Base-by-base conservation (phyloP, 2,797 vertebrate genomes). In the Podarcis lilfordi region DNA sequence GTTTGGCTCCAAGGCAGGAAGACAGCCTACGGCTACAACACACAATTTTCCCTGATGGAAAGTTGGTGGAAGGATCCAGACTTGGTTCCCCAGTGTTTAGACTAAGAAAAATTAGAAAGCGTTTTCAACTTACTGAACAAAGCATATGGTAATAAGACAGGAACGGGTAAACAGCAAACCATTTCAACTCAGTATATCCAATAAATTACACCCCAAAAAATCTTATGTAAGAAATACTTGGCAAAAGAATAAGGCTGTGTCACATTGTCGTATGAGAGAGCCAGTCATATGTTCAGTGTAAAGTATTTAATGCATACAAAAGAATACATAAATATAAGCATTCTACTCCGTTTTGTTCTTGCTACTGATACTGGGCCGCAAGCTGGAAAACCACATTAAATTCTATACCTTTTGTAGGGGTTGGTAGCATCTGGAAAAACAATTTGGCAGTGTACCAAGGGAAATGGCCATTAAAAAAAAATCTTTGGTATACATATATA, bases 1-100 rank as follows among this genome's bases (percentile, higher is more conserved):
- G 40, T 66, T 86, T 77, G 75, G 76, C 80, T 71, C 50, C 83
- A 84, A 90, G 77, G 81, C 27, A 37, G 68, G 35, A 80, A 91
- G 74, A 83, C 1, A 40, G 55, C 29, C 32, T 61, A 89, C 2
- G n/a, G 59, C 7, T 59, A 32, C 40, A 83, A 15, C 21, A 90
- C 40, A 45, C 40, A 80, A 29, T 74, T 10, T 88, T 87, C 76
- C 23, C 59, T 80, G 29, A 84, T 15, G 74, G 13, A 72, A 80
- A 87, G 74, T 8, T 59, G 35, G 1, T 32, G 35, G 76, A 50
- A 86, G 27, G 32, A 85, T 71, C 9, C 10, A 66, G 19, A 21
- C 32, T 85, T 92, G 25, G 43, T 75, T 55, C 35, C 25, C 50
- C 29, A 45, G 37, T 83, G 68, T 87, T 50, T 5, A 88, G 29